phyloP scores from a whole-genome alignment of 1,140 invertebrate genomes.

The Ectropis grisescens region DNA sequence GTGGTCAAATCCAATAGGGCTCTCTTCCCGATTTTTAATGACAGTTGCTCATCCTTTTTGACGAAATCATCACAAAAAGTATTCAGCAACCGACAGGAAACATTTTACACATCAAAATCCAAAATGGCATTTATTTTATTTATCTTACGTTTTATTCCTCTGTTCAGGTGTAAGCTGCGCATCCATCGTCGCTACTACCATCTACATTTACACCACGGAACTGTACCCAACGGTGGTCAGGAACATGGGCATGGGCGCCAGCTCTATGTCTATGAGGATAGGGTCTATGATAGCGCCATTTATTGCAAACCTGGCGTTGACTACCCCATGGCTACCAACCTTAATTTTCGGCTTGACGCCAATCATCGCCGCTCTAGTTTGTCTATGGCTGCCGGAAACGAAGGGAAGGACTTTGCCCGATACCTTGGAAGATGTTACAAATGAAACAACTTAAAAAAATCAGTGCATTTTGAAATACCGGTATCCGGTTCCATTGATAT shows the following conservation, averaged over 20 bases:
- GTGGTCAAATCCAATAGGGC: too few species aligned
- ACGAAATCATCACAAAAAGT: too few species aligned
- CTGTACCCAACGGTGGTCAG: conserved; percentile 78
- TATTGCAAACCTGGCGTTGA: conserved; percentile 64
- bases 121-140: too few species aligned
- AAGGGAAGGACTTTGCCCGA: conserved; percentile 79
- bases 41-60: too few species aligned
- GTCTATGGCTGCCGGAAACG: conserved; percentile 82
- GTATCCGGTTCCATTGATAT: too few species aligned
- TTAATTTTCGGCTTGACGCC: conserved; percentile 78
- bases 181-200: conserved; percentile 73
- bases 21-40: too few species aligned
- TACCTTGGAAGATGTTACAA: conserved; percentile 80
- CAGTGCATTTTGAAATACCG: neutral
- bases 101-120: too few species aligned
- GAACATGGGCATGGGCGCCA: conserved; percentile 76
- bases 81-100: too few species aligned
- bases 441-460: neutral
- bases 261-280: conserved; percentile 76
- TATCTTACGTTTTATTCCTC: too few species aligned
- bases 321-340: conserved; percentile 73
- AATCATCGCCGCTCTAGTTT: conserved; percentile 73
- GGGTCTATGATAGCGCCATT: conserved; percentile 78
- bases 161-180: conserved; percentile 79
- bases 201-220: conserved; percentile 78